A percentile compares a stretch with the other conserved stretches of the same genome.
Evolutionary conservation across 2,888 invertebrate genomes (phyloP).

Genomic region (Mythimna impura): DNA sequence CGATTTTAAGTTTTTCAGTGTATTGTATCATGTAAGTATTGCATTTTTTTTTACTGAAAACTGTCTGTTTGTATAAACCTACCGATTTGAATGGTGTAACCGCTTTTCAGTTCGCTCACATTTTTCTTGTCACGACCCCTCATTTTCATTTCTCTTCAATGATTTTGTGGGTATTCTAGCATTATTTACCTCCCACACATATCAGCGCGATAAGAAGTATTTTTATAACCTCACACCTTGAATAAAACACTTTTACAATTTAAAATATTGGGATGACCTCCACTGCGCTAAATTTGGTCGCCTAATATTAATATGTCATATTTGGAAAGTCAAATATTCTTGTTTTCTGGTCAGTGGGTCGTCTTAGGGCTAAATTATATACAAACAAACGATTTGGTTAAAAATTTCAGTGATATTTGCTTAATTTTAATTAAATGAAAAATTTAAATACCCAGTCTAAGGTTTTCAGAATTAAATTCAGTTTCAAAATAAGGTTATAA

Average conservation of each 20-base stretch:
- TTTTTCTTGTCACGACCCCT: constrained; percentile 17
- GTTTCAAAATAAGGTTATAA: constrained; percentile 18
- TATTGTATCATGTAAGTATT: constrained; percentile 52
- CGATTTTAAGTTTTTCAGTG: constrained; percentile 26
- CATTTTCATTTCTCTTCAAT: constrained; percentile 2
- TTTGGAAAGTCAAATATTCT: constrained; percentile 28
- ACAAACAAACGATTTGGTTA: background rate
- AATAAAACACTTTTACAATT: background rate
- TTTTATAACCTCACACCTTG: constrained; percentile 33
- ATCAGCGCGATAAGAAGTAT: background rate
- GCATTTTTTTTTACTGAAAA: constrained; percentile 25
- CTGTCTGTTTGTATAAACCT: constrained; percentile 49
- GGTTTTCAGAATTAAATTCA: background rate
- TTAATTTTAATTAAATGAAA: background rate
- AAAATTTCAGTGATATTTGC: constrained; percentile 19
- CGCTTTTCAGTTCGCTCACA: constrained; percentile 41
- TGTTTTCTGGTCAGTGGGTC: background rate
- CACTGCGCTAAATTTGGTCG: constrained; percentile 43
- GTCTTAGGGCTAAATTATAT: background rate
- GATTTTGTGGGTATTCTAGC: background rate
- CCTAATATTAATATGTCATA: constrained; percentile 44
- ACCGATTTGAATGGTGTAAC: constrained; percentile 57
- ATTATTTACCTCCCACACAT: background rate
- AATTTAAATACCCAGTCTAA: background rate
- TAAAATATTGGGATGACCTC: constrained; percentile 17